Evolutionary conservation across 1,140 invertebrate genomes (phyloP).

Genomic region (Panagrolaimus sp.): DNA sequence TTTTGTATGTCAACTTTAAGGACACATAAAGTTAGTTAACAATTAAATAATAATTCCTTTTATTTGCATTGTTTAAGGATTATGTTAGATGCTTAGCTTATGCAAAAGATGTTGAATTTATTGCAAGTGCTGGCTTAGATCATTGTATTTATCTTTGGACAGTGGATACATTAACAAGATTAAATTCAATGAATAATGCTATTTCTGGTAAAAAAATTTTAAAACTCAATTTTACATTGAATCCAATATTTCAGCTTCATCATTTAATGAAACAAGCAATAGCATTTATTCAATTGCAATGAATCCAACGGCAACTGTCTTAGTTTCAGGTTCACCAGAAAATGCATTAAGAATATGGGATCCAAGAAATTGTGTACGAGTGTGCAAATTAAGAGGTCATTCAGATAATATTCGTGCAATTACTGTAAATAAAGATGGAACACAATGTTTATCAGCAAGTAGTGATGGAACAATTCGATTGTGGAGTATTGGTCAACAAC

Average conservation of each 20-base stretch:
- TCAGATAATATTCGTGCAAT: constrained; percentile 93
- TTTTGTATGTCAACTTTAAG: constrained; percentile 86
- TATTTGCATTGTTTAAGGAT: constrained; percentile 64
- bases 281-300: constrained; percentile 98
- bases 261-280: constrained; percentile 89
- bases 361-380: constrained; percentile 82
- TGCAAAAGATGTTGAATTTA: constrained; percentile 92
- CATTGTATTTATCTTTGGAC: constrained; percentile 97
- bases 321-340: constrained; percentile 74
- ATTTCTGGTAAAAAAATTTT: constrained; percentile 72
- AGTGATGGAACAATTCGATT: constrained; percentile 96
- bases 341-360: constrained; percentile 87
- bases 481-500: constrained; percentile 92
- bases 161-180: constrained; percentile 90
- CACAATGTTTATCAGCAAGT: constrained; percentile 87
- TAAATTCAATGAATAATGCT: constrained; percentile 96
- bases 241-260: constrained; percentile 70
- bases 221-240: not conserved
- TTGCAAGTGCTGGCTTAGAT: constrained; percentile 93
- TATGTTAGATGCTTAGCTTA: constrained; percentile 97
- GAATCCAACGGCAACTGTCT: constrained; percentile 88
- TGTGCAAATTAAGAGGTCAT: constrained; percentile 95
- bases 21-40: constrained; percentile 74
- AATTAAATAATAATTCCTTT: not conserved
- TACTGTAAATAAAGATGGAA: constrained; percentile 84